Base-by-base conservation (phyloP, 2,113 vertebrate species). In the Anoura caudifer region DNA sequence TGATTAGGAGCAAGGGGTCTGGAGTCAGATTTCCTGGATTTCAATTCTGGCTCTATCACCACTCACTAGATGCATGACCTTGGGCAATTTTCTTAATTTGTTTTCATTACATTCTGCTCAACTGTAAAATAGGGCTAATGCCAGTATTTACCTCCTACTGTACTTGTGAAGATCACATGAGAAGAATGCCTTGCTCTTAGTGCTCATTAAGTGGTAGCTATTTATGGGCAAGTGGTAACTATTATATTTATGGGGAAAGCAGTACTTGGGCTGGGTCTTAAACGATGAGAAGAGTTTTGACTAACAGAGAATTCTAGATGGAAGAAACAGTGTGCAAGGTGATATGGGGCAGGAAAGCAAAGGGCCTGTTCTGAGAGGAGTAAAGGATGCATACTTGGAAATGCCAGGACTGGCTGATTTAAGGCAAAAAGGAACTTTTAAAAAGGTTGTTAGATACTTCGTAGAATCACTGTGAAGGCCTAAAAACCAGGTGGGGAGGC, bases 21-120 rank as follows among this genome's bases (percentile, higher is more conserved):
- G 70, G 41, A 79, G 76, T 94, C 56, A 70, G 9, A 63, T 80
- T 69, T 88, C 56, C 47, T 91, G 45, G 41, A n/a, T 92, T 89
- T 90, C 41, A 79, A 38, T 92, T 91, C 17, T 91, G 52, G 20
- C 50, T 91, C 50, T 61, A 14, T 61, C 31, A 56, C 17, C 61
- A 17, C 56, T 76, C 22, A 43, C 56, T 89, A 72, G 50, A 19
- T 54, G 4, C 50, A 20, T 38, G 56, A 70, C 72, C 43, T 56
- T 54, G 43, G 43, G 31, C 24, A 61, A 26, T 47, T 79, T 43
- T 79, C 22, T 72, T 73, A 36, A 56, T 83, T 75, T 61, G 12
- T 88, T 86, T 96, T 93, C 80, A 7, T 63, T 86, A 33, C 22
- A 72, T 50, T 95, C 90, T 96, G 38, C 73, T 94, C 28, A 82